Evolutionary conservation across 1,140 invertebrate genomes (phyloP), one percentile per base, ranked within the genome.

Genomic region (Drosophila repletoides): DNA sequence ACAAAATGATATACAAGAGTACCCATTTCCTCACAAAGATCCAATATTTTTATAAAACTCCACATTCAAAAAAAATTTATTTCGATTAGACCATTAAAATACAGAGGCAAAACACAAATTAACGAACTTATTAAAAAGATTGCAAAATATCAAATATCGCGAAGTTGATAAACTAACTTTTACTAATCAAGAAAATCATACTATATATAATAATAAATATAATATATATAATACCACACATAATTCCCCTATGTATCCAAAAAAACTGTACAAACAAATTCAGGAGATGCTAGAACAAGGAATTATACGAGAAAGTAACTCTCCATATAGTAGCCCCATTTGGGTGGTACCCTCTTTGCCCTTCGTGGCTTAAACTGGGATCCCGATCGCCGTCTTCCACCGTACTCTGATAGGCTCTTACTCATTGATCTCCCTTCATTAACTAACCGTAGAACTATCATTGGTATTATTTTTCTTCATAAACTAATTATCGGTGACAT

Each of bases 281-380:
- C 38, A 72, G 48, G 73, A 84, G 53, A 49, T 81, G 33, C 24
- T 81, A 17, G 43, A 79, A 14, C 56, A 83, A 10, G 56, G 67
- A 9, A 77, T 88, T 28, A 83, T 83, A 3, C 10, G 74, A 74
- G 88, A 65, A 40, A 72, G 52, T 2, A 59, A 72, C 45, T 76
- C 67, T 0, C 74, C 88, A 24, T 83, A 73, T 34, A 79, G 59
- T 36, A 46, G 52, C 9, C 76, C 74, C 0, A 15, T 3, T 14
- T 5, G 38, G n/a, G n/a, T n/a, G n/a, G n/a, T n/a, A n/a, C n/a
- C n/a, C n/a, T n/a, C n/a, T n/a, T n/a, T n/a, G n/a, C n/a, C 38
- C 12, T 40, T 40, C 38, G 10, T 14, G 2, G 15, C 38, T 5
- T 14, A 40, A 40, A 4, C 10, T 15, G 38, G 38, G n/a, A n/a